Conservation (phyloP, 2,797 vertebrate species). For the Myotis planiceps region DNA sequence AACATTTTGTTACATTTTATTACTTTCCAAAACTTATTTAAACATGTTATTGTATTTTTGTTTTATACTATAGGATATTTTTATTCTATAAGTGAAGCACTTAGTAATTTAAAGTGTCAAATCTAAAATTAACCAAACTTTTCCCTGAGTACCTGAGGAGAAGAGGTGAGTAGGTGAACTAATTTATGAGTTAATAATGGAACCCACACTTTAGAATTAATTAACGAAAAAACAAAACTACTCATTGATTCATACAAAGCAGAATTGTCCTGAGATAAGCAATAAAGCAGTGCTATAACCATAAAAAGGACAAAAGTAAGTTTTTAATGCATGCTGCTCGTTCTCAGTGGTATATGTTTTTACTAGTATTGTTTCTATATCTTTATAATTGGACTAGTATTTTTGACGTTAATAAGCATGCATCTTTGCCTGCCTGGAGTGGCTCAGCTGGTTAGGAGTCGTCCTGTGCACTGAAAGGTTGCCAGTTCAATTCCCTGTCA, state of each 20-base stretch:
- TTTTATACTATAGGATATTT: not conserved
- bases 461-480: not conserved
- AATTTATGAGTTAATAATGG: conserved; percentile 17
- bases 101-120: not conserved
- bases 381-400: not conserved
- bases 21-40: conserved; percentile 13
- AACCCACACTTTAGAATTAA: conserved; percentile 2
- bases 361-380: not conserved
- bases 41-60: not conserved
- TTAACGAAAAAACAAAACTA: not conserved
- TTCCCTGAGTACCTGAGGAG: not conserved
- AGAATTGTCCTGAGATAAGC: conserved; percentile 1
- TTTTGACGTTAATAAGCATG: conserved; percentile 22
- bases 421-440: not conserved
- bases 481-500: not conserved
- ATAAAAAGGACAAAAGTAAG: conserved; percentile 11
- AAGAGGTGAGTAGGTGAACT: not conserved
- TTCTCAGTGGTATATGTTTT: not conserved
- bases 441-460: not conserved
- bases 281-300: not conserved
- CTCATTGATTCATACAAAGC: not conserved
- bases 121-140: conserved; percentile 24
- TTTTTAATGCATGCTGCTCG: not conserved
- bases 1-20: not conserved
- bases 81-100: not conserved